Percentiles rank a stretch among this genome's conserved stretches.
These are phyloP conservation scores for Cynopterus sphinx DNA, from an alignment of 2,797 vertebrate genomes.

Conservation along the genomic window DNA sequence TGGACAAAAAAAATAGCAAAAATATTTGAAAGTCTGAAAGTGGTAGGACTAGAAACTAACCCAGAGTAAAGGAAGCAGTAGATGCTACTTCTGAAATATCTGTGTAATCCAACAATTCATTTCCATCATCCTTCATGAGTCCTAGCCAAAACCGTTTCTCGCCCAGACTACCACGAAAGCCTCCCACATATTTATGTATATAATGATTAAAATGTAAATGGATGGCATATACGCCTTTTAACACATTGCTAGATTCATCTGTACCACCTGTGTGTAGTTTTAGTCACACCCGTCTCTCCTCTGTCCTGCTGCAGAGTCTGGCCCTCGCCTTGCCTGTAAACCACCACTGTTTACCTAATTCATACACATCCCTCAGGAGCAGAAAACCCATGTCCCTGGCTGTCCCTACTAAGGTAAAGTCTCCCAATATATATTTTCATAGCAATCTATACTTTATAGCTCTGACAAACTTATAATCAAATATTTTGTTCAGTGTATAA, in stretches of 20 bases:
- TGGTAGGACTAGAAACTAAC: neutral
- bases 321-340: neutral
- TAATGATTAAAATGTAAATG: neutral
- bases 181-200: neutral
- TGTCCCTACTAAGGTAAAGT: neutral
- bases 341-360: neutral
- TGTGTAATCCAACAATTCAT: neutral
- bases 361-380: neutral
- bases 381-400: neutral
- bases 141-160: neutral
- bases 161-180: neutral
- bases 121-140: neutral
- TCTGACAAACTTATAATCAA: neutral
- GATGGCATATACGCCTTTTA: neutral
- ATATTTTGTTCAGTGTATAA: neutral
- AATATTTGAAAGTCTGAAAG: neutral
- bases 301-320: neutral
- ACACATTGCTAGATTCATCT: neutral
- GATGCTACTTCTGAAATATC: neutral
- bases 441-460: neutral
- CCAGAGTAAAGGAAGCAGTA: neutral
- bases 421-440: neutral
- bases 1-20: neutral
- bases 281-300: neutral
- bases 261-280: neutral